Evolutionary conservation across 2,888 invertebrate genomes (phyloP).

Genomic region (Rotaria socialis): DNA sequence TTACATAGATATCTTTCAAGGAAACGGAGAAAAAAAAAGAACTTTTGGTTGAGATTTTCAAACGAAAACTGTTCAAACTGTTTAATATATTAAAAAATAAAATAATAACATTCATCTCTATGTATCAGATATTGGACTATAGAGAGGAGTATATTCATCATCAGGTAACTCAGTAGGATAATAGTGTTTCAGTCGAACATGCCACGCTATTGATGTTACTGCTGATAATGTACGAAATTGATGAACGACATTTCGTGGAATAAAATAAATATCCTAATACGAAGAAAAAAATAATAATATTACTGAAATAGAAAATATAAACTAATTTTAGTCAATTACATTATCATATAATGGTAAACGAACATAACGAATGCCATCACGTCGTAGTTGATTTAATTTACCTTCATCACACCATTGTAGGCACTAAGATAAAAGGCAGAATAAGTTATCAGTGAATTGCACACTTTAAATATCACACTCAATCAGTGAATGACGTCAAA

Average conservation of each 20-base stretch:
- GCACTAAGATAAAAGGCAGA: constrained; percentile 50
- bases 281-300: neutral
- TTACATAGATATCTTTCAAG: neutral
- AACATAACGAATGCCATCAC: constrained; percentile 89
- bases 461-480: too few relatives aligned
- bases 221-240: constrained; percentile 94
- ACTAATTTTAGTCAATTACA: constrained; percentile 44
- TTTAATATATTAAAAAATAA: neutral
- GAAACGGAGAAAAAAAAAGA: neutral
- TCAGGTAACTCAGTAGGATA: constrained; percentile 60
- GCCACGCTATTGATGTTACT: constrained; percentile 75
- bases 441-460: neutral
- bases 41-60: neutral
- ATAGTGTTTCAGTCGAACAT: constrained; percentile 83
- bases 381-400: constrained; percentile 84
- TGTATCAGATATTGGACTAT: constrained; percentile 30
- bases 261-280: constrained; percentile 79
- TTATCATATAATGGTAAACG: constrained; percentile 84
- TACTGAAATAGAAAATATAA: too few relatives aligned
- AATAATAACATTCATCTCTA: neutral
- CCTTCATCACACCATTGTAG: constrained; percentile 61
- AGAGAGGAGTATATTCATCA: constrained; percentile 32
- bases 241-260: constrained; percentile 93
- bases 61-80: neutral
- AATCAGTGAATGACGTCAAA: too few relatives aligned